phyloP scores from a whole-genome alignment of 92 coral and sea anemone species.

The Umimayanthus kanabou region DNA sequence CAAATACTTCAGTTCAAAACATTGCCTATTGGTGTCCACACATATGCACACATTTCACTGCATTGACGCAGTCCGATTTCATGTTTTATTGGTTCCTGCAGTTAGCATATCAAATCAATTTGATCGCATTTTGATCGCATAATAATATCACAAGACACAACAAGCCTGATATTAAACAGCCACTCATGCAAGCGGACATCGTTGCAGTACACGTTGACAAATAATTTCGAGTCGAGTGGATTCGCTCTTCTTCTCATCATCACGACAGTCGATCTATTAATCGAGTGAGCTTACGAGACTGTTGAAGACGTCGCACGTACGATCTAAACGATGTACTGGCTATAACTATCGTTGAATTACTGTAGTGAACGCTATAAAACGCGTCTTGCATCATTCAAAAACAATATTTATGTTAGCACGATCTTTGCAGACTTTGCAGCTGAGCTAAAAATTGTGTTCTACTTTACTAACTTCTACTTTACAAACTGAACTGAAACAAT shows the following conservation, averaged over 20 bases:
- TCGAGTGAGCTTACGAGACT: neutral
- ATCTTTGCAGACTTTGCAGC: too few relatives aligned
- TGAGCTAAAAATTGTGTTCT: too few relatives aligned
- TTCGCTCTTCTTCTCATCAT: neutral
- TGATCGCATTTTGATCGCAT: conserved; percentile 10
- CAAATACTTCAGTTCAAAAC: too few relatives aligned
- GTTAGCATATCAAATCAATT: neutral
- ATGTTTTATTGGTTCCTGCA: neutral
- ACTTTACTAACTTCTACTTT: neutral
- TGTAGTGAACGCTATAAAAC: too few relatives aligned
- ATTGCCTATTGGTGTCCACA: too few relatives aligned
- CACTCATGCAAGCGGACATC: too few relatives aligned
- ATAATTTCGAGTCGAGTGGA: neutral
- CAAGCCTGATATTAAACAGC: too few relatives aligned
- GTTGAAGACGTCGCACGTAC: too few relatives aligned
- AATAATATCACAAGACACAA: neutral
- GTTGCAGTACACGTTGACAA: neutral
- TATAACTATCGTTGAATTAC: too few relatives aligned
- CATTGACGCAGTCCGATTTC: neutral
- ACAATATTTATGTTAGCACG: too few relatives aligned
- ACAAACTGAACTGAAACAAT: neutral
- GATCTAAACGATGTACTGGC: too few relatives aligned
- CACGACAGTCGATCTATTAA: neutral
- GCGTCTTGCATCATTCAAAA: too few relatives aligned
- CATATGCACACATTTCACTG: neutral